Conservation (phyloP, 2,797 vertebrate genomes). For the Buphagus erythrorhynchus region DNA sequence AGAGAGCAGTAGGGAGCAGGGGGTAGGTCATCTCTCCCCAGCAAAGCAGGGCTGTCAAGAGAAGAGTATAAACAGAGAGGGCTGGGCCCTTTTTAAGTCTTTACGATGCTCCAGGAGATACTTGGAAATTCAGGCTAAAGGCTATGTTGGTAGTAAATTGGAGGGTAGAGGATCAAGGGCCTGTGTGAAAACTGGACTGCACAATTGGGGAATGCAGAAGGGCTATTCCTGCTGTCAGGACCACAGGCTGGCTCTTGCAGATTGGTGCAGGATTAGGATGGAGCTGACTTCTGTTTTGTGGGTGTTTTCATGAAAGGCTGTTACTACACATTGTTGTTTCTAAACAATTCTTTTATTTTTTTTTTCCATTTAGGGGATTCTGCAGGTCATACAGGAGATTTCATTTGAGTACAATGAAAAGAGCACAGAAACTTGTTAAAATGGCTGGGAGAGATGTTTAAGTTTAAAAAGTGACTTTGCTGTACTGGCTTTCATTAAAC, state of each 20-base stretch:
- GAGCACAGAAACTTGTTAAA: neutral
- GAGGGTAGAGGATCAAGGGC: slow-evolving; percentile 10
- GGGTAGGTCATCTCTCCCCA: neutral
- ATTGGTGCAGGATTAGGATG: neutral
- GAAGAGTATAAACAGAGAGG: neutral
- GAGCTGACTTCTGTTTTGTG: neutral
- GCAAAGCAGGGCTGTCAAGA: neutral
- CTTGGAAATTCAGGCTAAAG: slow-evolving; percentile 30
- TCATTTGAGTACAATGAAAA: neutral
- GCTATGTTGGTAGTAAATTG: slow-evolving; percentile 17
- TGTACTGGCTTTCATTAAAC: neutral
- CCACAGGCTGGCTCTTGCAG: neutral
- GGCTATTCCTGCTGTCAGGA: neutral
- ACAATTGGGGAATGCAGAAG: neutral
- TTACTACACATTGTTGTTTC: neutral
- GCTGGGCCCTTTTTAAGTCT: neutral
- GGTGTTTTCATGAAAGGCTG: neutral
- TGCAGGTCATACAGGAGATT: neutral
- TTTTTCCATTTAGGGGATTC: neutral
- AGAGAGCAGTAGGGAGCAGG: neutral
- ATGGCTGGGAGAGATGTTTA: neutral
- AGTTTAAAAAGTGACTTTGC: neutral
- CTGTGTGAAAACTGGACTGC: neutral
- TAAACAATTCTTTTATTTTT: neutral
- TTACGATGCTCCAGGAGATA: neutral